A percentile compares a stretch with the other conserved stretches of the same genome.
These are phyloP conservation scores for Homalodisca vitripennis DNA, from an alignment of 1,140 invertebrate genomes.

Conservation along the genomic window DNA sequence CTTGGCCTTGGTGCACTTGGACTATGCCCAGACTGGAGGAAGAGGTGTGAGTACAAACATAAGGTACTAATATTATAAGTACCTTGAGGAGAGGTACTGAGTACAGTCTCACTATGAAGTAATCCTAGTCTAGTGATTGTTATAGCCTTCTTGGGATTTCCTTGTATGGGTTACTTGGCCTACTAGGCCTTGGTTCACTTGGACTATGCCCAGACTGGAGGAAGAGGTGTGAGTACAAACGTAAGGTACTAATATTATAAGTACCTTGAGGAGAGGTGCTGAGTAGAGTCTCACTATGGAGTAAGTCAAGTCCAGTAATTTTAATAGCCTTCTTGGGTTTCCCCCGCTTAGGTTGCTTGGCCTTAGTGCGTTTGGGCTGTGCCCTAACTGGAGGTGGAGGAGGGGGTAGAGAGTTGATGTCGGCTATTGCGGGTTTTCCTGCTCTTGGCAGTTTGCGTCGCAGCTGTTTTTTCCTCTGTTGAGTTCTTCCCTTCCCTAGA, in stretches of 20 bases:
- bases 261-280: constrained; percentile 71
- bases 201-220: constrained; percentile 44
- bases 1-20: constrained; percentile 47
- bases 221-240: constrained; percentile 42
- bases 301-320: constrained; percentile 81
- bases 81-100: constrained; percentile 74
- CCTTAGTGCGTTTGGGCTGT: constrained; percentile 48
- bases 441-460: constrained; percentile 51
- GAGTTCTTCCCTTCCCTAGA: constrained; percentile 27
- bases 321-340: constrained; percentile 64
- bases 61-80: constrained; percentile 34
- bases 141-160: constrained; percentile 60
- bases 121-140: constrained; percentile 85
- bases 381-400: constrained; percentile 41
- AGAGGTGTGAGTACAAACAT: constrained; percentile 42
- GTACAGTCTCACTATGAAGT: constrained; percentile 84
- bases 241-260: constrained; percentile 36
- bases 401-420: constrained; percentile 40
- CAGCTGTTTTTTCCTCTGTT: constrained; percentile 46
- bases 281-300: constrained; percentile 87
- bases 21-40: constrained; percentile 43
- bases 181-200: constrained; percentile 47
- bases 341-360: constrained; percentile 52
- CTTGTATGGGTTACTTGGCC: constrained; percentile 52
- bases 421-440: constrained; percentile 45